Conservation (phyloP, 2,888 invertebrate genomes). For the Acholoe squamosa region DNA sequence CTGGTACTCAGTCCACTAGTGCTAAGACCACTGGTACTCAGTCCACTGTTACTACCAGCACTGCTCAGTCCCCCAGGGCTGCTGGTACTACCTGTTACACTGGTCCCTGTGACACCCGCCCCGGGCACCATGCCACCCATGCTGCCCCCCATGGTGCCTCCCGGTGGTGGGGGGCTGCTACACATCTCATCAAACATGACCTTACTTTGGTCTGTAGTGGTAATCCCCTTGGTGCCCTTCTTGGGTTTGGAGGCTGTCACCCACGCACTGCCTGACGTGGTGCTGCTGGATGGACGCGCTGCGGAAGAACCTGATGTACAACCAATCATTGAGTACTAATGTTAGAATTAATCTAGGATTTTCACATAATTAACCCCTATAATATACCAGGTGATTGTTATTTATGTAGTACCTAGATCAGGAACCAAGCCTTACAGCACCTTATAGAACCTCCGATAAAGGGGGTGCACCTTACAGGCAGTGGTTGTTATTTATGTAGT, state of each 20-base stretch:
- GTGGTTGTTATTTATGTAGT: too few species aligned
- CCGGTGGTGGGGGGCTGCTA: background rate
- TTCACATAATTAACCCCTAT: too few species aligned
- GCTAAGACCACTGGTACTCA: background rate
- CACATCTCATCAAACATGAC: conserved; percentile 65
- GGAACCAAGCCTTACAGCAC: too few species aligned
- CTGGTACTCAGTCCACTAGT: background rate
- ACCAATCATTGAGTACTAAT: too few species aligned
- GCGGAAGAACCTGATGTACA: background rate
- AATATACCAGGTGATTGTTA: too few species aligned
- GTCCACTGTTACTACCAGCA: background rate
- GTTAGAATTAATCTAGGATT: too few species aligned
- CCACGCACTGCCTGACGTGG: conserved; percentile 10
- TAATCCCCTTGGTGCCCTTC: background rate
- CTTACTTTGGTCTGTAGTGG: conserved; percentile 60
- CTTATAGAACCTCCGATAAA: too few species aligned
- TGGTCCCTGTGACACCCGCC: background rate
- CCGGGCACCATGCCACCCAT: too few species aligned
- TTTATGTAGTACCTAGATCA: too few species aligned
- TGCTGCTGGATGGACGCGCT: background rate
- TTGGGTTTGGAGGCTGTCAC: conserved; percentile 23
- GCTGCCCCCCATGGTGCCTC: background rate
- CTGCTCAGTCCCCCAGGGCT: background rate
- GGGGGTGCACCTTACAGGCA: too few species aligned
- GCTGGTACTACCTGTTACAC: background rate